Percentiles rank a stretch among this genome's conserved stretches.
Evolutionary conservation across 64 coral and sea anemone species (phyloP).

Genomic region (Actinia tenebrosa): DNA sequence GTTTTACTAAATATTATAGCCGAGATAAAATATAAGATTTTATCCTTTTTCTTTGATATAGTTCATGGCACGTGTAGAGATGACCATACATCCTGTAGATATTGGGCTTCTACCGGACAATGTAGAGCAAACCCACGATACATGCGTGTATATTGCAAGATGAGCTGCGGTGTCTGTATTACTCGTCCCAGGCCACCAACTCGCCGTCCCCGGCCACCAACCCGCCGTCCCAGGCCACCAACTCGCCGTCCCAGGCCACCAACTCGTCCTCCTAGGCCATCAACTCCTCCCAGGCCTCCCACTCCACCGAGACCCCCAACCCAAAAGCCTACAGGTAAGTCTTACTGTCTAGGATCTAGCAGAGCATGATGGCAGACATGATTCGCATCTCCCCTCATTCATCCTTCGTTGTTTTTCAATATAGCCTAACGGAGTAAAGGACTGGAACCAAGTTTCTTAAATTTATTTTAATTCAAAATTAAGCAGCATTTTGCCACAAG

Average conservation of each 20-base stretch:
- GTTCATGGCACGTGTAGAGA: neutral
- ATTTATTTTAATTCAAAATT: too few species aligned
- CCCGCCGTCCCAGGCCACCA: constrained; percentile 21
- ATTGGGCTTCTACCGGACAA: constrained; percentile 19
- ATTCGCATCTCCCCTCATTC: too few species aligned
- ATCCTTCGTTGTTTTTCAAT: too few species aligned
- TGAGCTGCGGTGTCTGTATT: constrained; percentile 20
- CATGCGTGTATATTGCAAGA: constrained; percentile 31
- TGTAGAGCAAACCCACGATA: constrained; percentile 36
- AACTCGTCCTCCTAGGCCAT: constrained; percentile 16
- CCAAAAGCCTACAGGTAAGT: neutral
- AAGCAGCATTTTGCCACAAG: too few species aligned
- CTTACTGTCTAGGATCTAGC: neutral
- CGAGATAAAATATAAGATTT: too few species aligned
- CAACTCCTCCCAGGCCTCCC: constrained; percentile 25
- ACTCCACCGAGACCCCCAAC: neutral
- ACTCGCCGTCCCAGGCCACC: constrained; percentile 29
- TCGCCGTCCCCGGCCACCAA: constrained; percentile 24
- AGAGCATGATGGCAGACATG: too few species aligned
- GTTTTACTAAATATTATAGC: too few species aligned
- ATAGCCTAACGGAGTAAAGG: too few species aligned
- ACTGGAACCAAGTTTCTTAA: too few species aligned
- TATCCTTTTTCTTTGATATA: neutral
- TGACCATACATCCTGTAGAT: neutral
- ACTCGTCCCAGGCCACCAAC: constrained; percentile 35